Conservation (phyloP, 2,888 invertebrate genomes). For the Melieria omissa region DNA sequence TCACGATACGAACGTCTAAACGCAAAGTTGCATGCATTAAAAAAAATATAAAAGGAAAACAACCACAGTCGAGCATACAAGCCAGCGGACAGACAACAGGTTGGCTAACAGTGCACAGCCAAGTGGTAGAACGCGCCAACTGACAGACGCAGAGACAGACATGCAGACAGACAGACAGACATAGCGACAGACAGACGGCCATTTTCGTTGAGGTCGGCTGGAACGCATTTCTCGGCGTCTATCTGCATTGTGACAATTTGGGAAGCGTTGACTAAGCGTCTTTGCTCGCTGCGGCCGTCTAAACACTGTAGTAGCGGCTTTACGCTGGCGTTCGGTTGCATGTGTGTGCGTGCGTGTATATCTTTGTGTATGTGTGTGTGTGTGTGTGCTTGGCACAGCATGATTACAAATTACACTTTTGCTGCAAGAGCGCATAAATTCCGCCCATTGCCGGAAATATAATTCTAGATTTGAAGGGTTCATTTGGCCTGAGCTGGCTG, state of each 20-base stretch:
- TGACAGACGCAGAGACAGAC: background rate
- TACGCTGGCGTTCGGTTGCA: background rate
- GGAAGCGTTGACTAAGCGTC: too few species aligned
- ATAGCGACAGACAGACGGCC: constrained; percentile 6
- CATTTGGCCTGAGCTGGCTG: constrained; percentile 35
- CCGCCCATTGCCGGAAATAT: constrained; percentile 48
- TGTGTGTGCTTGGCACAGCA: constrained; percentile 1
- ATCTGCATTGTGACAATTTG: too few species aligned
- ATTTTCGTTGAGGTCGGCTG: background rate
- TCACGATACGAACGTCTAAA: background rate
- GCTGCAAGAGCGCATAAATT: constrained; percentile 24
- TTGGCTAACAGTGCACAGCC: too few species aligned
- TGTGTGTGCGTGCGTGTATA: background rate
- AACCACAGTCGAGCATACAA: constrained; percentile 7
- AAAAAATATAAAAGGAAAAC: constrained; percentile 2
- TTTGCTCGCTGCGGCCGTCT: too few species aligned
- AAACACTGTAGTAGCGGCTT: too few species aligned
- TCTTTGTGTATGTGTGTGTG: background rate
- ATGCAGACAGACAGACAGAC: constrained; percentile 5
- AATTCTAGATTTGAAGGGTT: constrained; percentile 43
- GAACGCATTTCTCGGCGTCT: too few species aligned
- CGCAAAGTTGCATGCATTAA: background rate
- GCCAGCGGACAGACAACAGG: constrained; percentile 10
- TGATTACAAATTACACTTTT: constrained; percentile 22
- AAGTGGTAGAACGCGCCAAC: background rate